phyloP scores from a whole-genome alignment of 2,888 invertebrate species.

The Rosalia funebris region DNA sequence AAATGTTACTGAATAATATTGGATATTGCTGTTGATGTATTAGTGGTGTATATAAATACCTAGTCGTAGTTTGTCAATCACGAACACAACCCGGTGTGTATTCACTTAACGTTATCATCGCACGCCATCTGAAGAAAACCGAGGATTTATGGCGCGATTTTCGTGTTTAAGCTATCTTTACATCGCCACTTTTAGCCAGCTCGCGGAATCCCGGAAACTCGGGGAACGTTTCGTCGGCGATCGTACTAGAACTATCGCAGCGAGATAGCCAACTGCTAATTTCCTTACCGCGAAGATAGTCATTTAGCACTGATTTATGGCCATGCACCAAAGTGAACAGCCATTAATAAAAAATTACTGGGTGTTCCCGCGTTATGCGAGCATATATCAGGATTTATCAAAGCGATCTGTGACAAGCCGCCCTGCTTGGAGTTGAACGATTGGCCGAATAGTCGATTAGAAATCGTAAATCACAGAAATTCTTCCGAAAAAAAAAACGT shows the following conservation, averaged over 20 bases:
- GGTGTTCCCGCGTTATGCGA: neutral
- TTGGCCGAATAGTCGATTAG: neutral
- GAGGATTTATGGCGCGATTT: too few relatives aligned
- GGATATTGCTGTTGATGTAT: too few relatives aligned
- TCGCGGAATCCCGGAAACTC: neutral
- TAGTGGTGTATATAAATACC: too few relatives aligned
- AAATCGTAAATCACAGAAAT: conserved; percentile 2
- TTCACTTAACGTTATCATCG: too few relatives aligned
- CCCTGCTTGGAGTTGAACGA: neutral
- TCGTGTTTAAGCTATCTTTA: too few relatives aligned
- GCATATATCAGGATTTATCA: neutral
- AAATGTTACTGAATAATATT: too few relatives aligned
- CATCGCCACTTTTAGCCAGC: too few relatives aligned
- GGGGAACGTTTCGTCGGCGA: neutral
- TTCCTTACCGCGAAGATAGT: neutral
- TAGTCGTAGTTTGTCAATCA: too few relatives aligned
- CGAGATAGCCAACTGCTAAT: conserved; percentile 1
- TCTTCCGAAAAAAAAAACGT: neutral
- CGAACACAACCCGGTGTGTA: too few relatives aligned
- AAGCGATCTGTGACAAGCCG: neutral
- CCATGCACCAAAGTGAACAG: neutral
- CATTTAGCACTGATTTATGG: neutral
- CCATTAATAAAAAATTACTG: neutral
- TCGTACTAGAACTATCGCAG: neutral
- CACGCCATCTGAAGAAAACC: too few relatives aligned